A percentile compares a stretch with the other conserved stretches of the same genome.
Evolutionary conservation across 2,797 vertebrate genomes (phyloP).

Genomic region (Rousettus madagascariensis): DNA sequence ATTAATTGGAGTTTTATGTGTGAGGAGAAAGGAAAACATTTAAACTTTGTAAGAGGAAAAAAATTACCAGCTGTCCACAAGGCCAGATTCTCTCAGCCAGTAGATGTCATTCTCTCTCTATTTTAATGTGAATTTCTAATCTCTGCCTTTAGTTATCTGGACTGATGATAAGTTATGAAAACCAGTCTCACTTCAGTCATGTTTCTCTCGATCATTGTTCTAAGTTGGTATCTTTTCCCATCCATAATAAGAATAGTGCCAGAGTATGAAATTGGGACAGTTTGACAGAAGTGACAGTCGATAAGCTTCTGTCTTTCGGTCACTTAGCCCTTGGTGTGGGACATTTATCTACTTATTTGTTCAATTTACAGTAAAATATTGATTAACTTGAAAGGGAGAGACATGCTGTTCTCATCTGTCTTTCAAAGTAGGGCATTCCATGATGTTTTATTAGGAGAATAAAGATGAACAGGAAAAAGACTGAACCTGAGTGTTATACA

Average conservation of each 20-base stretch:
- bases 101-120: conserved; percentile 84
- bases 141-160: conserved; percentile 64
- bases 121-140: conserved; percentile 65
- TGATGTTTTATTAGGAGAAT: background rate
- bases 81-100: conserved; percentile 72
- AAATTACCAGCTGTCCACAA: background rate
- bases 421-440: background rate
- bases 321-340: conserved; percentile 53
- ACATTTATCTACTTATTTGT: conserved; percentile 68
- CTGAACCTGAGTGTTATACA: background rate
- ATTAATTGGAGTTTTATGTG: background rate
- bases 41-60: conserved; percentile 43
- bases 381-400: conserved; percentile 33
- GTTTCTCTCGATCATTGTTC: conserved; percentile 75
- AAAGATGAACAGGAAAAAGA: background rate
- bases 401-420: background rate
- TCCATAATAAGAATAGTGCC: conserved; percentile 64
- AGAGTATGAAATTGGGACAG: conserved; percentile 76
- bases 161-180: conserved; percentile 56
- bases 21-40: conserved; percentile 53
- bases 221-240: conserved; percentile 67
- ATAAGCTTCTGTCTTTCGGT: conserved; percentile 73
- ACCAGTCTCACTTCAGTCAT: conserved; percentile 59
- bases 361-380: conserved; percentile 36
- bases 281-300: conserved; percentile 60